Evolutionary conservation across 2,888 invertebrate genomes (phyloP).

Genomic region (Tenthredo notha): DNA sequence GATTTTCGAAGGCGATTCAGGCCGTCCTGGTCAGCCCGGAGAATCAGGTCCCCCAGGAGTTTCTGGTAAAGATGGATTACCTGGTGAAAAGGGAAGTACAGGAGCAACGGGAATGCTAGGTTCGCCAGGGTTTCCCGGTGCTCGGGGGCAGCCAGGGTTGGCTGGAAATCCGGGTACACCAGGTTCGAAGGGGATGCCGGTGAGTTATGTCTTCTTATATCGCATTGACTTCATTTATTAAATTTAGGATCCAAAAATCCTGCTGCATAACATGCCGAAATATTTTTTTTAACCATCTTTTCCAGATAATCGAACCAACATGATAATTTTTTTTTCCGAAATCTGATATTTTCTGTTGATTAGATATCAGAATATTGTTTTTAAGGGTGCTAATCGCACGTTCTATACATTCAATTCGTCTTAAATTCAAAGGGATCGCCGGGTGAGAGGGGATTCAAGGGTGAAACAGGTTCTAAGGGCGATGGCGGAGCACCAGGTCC

Average conservation of each 20-base stretch:
- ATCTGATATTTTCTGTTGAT: neutral
- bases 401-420: neutral
- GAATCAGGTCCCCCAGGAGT: constrained; percentile 88
- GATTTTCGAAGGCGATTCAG: constrained; percentile 83
- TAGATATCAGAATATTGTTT: neutral
- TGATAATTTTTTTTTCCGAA: neutral
- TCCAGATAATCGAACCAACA: too few relatives aligned
- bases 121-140: constrained; percentile 91
- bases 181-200: constrained; percentile 88
- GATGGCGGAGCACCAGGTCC: constrained; percentile 87
- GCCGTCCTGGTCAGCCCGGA: constrained; percentile 88
- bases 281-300: too few relatives aligned
- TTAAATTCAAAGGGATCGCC: constrained; percentile 82
- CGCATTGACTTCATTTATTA: neutral
- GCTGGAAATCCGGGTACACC: constrained; percentile 87
- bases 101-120: constrained; percentile 88
- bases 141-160: constrained; percentile 88
- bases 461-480: constrained; percentile 88
- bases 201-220: constrained; percentile 72
- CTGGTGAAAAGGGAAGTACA: constrained; percentile 89
- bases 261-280: neutral
- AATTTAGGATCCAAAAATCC: neutral
- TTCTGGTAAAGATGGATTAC: constrained; percentile 89
- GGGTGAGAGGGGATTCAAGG: constrained; percentile 90
- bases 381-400: neutral